Conservation (phyloP, 2,797 vertebrate species). For the Enoplosus armatus region DNA sequence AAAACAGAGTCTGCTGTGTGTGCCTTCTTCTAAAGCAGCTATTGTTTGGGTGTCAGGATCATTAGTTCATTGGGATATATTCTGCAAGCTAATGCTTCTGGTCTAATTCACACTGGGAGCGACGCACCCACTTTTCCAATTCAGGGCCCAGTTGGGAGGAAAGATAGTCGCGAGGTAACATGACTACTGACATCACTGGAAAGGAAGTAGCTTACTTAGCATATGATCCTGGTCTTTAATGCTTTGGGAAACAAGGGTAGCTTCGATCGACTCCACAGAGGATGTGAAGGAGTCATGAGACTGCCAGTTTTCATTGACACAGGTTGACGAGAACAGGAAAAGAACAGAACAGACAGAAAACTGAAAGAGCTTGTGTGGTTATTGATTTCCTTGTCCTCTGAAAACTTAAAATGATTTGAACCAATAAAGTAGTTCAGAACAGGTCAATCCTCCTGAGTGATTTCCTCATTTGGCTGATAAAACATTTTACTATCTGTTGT, state of each 20-base stretch:
- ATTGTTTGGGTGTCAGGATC: slow-evolving; percentile 90
- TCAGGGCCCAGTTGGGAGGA: slow-evolving; percentile 74
- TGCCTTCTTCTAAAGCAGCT: slow-evolving; percentile 81
- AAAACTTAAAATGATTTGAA: slow-evolving; percentile 33
- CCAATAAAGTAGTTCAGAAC: slow-evolving; percentile 39
- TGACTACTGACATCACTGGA: slow-evolving; percentile 39
- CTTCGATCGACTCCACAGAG: slow-evolving; percentile 31
- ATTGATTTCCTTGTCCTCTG: slow-evolving; percentile 7
- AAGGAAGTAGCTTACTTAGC: slow-evolving; percentile 20
- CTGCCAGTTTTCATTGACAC: slow-evolving; percentile 33
- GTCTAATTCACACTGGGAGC: slow-evolving; percentile 86
- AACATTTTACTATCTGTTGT: slow-evolving; percentile 52
- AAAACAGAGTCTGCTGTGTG: slow-evolving; percentile 84
- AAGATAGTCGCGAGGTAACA: slow-evolving; percentile 52
- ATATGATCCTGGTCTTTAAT: slow-evolving; percentile 34
- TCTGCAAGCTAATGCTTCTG: slow-evolving; percentile 88
- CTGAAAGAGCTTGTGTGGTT: slow-evolving; percentile 15
- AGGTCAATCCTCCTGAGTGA: slow-evolving; percentile 29
- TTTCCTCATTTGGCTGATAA: slow-evolving; percentile 54
- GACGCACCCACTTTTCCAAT: slow-evolving; percentile 80
- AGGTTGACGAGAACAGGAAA: slow-evolving; percentile 24
- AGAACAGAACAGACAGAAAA: slow-evolving; percentile 36
- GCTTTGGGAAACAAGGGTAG: slow-evolving; percentile 39
- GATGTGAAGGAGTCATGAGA: slow-evolving; percentile 20
- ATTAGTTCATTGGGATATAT: slow-evolving; percentile 89